These are phyloP conservation scores for Ctenosaura bakeri DNA, from an alignment of 2,797 vertebrate species.

Conservation along the genomic window DNA sequence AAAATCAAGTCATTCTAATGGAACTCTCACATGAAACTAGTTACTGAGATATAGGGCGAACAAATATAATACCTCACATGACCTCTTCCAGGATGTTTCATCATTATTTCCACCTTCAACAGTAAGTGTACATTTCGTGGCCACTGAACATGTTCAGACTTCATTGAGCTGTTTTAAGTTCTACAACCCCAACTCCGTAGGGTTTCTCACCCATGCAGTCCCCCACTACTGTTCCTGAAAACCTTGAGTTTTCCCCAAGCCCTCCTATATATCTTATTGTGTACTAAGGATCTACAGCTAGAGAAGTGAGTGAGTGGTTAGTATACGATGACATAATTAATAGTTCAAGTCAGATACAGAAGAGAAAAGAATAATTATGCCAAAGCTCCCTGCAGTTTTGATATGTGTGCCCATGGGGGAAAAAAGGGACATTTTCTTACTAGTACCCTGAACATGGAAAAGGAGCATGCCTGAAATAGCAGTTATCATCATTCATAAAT, in stretches of 20 bases:
- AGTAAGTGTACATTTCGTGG: not conserved
- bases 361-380: no score
- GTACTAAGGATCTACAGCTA: not conserved
- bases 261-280: not conserved
- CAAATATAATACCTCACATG: not conserved
- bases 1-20: slow-evolving; percentile 23
- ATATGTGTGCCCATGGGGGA: no score
- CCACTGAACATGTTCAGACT: not conserved
- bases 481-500: no score
- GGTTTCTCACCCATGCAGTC: no score
- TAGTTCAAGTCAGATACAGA: not conserved
- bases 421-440: not conserved
- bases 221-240: not conserved
- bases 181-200: no score
- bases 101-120: not conserved
- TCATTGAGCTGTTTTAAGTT: not conserved
- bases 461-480: not conserved
- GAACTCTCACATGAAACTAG: slow-evolving; percentile 19
- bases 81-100: not conserved
- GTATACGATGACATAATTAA: not conserved
- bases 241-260: not conserved
- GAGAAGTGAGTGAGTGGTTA: not conserved
- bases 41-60: not conserved
- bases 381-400: not conserved
- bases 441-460: not conserved